Conservation (phyloP, 2,113 vertebrate genomes). For the Prolemur simus region DNA sequence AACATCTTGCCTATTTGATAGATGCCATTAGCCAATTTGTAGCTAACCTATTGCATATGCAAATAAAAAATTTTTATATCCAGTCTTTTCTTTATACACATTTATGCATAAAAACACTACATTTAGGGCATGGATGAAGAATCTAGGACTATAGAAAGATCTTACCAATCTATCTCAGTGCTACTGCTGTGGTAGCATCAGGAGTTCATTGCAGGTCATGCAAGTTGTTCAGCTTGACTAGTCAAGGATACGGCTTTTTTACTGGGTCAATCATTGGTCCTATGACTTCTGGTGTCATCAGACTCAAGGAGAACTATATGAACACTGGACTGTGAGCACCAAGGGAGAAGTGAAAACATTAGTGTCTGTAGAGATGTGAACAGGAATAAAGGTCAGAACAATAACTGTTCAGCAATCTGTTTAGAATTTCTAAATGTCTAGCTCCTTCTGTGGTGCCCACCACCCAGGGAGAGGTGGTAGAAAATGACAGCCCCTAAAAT, state of each 20-base stretch:
- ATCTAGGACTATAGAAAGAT: background rate
- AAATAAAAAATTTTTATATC: background rate
- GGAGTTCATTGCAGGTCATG: slow-evolving; percentile 5
- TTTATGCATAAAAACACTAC: background rate
- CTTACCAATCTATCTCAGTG: background rate
- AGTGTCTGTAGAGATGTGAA: background rate
- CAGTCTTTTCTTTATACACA: background rate
- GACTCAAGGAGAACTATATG: background rate
- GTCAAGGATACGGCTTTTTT: background rate
- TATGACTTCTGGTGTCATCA: background rate
- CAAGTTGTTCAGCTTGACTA: slow-evolving; percentile 11
- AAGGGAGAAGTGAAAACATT: background rate
- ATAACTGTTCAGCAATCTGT: slow-evolving; percentile 36
- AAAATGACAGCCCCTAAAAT: slow-evolving; percentile 28
- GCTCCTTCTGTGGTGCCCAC: background rate
- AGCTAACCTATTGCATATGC: background rate
- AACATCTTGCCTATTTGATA: background rate
- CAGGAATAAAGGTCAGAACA: slow-evolving; percentile 27
- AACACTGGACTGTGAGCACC: background rate
- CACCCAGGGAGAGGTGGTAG: background rate
- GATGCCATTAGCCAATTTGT: background rate
- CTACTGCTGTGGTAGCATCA: background rate
- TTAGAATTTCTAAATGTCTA: slow-evolving; percentile 56
- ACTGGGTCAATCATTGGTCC: background rate
- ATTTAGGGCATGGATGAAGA: background rate